These are phyloP conservation scores for Zalophus californianus DNA, from an alignment of 2,797 vertebrate species.

Conservation along the genomic window DNA sequence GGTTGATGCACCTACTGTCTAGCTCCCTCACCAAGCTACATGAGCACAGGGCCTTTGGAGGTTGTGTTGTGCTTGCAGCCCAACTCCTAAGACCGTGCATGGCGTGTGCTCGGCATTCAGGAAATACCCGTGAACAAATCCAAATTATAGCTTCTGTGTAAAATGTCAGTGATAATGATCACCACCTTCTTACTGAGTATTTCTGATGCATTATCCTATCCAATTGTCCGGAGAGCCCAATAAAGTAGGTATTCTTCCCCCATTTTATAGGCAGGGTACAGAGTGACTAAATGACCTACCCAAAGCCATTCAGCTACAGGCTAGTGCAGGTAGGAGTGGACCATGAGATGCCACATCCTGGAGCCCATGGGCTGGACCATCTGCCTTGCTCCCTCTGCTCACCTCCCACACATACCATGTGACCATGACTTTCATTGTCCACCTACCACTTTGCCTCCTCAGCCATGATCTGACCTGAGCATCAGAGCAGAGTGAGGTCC, in stretches of 20 bases:
- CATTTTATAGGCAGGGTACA: background rate
- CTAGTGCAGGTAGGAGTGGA: too few species aligned
- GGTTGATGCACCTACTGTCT: background rate
- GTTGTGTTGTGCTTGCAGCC: background rate
- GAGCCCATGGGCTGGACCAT: background rate
- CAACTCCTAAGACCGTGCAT: background rate
- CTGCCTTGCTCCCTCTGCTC: background rate
- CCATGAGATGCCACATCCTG: background rate
- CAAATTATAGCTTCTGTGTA: fast-evolving
- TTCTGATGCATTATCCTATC: background rate
- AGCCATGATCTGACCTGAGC: background rate
- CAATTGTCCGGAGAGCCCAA: background rate
- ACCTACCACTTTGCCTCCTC: background rate
- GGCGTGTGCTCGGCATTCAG: background rate
- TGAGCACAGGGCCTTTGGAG: background rate
- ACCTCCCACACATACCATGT: fast-evolving
- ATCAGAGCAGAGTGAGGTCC: background rate
- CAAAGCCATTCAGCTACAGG: background rate
- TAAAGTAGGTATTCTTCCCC: background rate
- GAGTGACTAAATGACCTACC: background rate
- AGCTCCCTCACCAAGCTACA: background rate
- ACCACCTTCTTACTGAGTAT: too few species aligned
- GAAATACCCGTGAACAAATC: background rate
- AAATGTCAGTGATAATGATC: background rate
- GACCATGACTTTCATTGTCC: fast-evolving